Conservation (phyloP, 2,888 invertebrate genomes). For the Chalcosyrphus nemorum region DNA sequence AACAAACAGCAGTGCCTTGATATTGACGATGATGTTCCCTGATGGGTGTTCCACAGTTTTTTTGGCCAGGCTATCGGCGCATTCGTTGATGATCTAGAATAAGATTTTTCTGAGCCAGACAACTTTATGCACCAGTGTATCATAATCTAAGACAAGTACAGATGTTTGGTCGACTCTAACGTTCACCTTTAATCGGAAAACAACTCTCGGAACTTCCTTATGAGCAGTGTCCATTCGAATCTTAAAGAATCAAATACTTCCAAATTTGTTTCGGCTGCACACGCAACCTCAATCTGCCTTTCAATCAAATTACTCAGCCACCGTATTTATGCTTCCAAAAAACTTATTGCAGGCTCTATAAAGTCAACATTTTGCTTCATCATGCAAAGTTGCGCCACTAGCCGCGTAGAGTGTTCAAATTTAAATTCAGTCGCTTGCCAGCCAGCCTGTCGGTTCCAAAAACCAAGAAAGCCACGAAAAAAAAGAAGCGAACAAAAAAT, state of each 20-base stretch:
- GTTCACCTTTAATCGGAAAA: background rate
- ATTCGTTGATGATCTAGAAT: no score
- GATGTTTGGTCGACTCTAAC: no score
- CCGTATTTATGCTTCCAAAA: no score
- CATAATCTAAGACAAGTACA: no score
- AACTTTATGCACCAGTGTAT: no score
- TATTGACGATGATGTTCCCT: no score
- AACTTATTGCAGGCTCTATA: no score
- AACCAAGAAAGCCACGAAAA: background rate
- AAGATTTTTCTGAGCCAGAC: no score
- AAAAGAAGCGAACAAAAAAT: conserved; percentile 12
- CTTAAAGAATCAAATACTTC: background rate
- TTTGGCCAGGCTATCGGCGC: no score
- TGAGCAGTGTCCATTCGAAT: background rate
- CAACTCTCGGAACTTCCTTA: background rate
- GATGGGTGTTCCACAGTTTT: no score
- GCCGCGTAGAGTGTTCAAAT: conserved; percentile 14
- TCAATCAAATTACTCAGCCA: conserved; percentile 44
- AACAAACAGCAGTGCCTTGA: no score
- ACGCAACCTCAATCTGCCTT: conserved; percentile 21
- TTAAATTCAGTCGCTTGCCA: conserved; percentile 15
- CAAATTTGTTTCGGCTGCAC: background rate
- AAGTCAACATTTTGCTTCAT: conserved; percentile 2
- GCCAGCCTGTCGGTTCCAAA: background rate
- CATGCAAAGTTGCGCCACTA: conserved; percentile 43